These are phyloP conservation scores for Syritta pipiens DNA, from an alignment of 2,888 invertebrate genomes.

Conservation along the genomic window DNA sequence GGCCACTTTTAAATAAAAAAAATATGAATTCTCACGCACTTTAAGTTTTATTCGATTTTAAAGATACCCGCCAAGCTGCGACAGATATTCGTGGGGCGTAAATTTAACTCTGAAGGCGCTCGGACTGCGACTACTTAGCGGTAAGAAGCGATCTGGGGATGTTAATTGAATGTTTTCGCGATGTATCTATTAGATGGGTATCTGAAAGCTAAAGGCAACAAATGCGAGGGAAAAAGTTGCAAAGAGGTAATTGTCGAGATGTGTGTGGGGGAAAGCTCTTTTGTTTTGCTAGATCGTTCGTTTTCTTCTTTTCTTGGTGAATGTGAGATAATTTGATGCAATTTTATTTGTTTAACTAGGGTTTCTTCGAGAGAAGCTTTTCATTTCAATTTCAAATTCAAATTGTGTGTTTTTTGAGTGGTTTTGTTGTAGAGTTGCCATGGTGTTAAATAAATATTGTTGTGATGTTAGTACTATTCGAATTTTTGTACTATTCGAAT, in stretches of 20 bases:
- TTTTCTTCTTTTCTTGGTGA: not conserved
- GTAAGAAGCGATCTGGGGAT: slow-evolving; percentile 51
- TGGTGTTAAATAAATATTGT: no score
- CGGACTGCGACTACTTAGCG: slow-evolving; percentile 40
- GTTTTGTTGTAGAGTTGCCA: not conserved
- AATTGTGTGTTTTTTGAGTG: no score
- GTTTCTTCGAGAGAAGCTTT: slow-evolving; percentile 24
- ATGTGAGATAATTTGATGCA: slow-evolving; percentile 19
- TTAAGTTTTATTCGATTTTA: no score
- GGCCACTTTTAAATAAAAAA: no score
- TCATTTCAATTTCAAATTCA: slow-evolving; percentile 13
- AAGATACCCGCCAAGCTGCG: not conserved
- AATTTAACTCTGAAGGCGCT: slow-evolving; percentile 49
- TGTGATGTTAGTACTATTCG: no score
- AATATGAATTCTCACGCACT: no score
- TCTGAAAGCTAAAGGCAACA: slow-evolving; percentile 42
- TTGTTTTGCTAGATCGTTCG: slow-evolving; percentile 23
- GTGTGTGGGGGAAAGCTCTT: slow-evolving; percentile 43
- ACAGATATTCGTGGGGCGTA: slow-evolving; percentile 6
- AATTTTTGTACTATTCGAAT: no score
- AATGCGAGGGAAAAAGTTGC: slow-evolving; percentile 44
- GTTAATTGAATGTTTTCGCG: slow-evolving; percentile 45
- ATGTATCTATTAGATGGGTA: slow-evolving; percentile 33
- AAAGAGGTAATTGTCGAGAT: slow-evolving; percentile 15
- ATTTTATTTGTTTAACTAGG: slow-evolving; percentile 8